Conservation (phyloP, 2,113 vertebrate genomes). For the Gnathonemus longibarbis region DNA sequence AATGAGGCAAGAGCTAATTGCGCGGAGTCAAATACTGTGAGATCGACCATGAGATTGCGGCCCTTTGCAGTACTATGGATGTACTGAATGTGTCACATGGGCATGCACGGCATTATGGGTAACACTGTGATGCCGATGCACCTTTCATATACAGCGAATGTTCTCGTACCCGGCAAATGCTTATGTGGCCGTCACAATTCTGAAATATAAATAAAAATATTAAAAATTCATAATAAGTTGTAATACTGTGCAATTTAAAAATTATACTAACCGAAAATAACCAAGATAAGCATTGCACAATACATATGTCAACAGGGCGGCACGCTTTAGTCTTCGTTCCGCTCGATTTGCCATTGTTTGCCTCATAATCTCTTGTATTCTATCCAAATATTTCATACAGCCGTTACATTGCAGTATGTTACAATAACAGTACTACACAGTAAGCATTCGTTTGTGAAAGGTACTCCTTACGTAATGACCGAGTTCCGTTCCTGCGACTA, state of each 20-base stretch:
- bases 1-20: neutral
- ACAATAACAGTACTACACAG: neutral
- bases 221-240: neutral
- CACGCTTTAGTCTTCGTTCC: neutral
- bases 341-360: neutral
- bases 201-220: neutral
- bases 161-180: neutral
- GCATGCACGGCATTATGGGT: neutral
- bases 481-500: no score
- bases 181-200: neutral
- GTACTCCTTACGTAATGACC: no score
- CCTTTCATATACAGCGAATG: neutral
- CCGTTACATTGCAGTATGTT: neutral
- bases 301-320: neutral
- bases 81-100: neutral
- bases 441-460: neutral
- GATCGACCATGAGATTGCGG: neutral
- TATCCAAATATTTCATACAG: neutral
- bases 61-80: neutral
- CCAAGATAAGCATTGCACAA: neutral
- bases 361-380: neutral
- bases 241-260: neutral
- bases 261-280: neutral
- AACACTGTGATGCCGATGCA: neutral
- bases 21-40: neutral